These are phyloP conservation scores for Acleris cristana DNA, from an alignment of 2,888 invertebrate genomes.

Conservation along the genomic window DNA sequence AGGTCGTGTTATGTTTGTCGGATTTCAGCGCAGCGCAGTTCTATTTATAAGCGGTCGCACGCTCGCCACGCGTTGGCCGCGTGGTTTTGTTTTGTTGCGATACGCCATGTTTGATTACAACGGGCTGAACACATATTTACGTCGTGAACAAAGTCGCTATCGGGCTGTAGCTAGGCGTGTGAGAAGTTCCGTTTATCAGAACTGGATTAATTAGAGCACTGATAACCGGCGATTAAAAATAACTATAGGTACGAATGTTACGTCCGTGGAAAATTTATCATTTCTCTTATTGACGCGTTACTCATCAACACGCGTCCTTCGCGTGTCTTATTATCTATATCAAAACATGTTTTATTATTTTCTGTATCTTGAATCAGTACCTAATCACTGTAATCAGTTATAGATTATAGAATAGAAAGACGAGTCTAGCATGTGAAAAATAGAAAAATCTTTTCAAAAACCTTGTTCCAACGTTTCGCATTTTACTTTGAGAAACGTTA, in stretches of 20 bases:
- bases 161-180: slow-evolving; percentile 35
- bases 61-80: slow-evolving; percentile 70
- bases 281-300: slow-evolving; percentile 27
- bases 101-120: slow-evolving; percentile 33
- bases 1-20: slow-evolving; percentile 53
- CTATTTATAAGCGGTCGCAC: slow-evolving; percentile 71
- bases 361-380: too few relatives aligned
- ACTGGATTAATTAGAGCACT: slow-evolving; percentile 34
- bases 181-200: slow-evolving; percentile 37
- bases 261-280: slow-evolving; percentile 33
- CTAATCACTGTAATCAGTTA: too few relatives aligned
- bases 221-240: slow-evolving; percentile 42
- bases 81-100: slow-evolving; percentile 78
- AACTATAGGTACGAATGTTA: slow-evolving; percentile 34
- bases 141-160: slow-evolving; percentile 34
- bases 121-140: slow-evolving; percentile 34
- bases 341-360: neutral
- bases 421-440: too few relatives aligned
- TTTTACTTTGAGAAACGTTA: too few relatives aligned
- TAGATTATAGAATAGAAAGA: too few relatives aligned
- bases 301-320: slow-evolving; percentile 10
- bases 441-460: too few relatives aligned
- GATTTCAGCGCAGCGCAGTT: slow-evolving; percentile 54
- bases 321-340: slow-evolving; percentile 9
- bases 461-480: too few relatives aligned